Base-by-base conservation (phyloP, 1,140 invertebrate species). In the Odontomachus brunneus region DNA sequence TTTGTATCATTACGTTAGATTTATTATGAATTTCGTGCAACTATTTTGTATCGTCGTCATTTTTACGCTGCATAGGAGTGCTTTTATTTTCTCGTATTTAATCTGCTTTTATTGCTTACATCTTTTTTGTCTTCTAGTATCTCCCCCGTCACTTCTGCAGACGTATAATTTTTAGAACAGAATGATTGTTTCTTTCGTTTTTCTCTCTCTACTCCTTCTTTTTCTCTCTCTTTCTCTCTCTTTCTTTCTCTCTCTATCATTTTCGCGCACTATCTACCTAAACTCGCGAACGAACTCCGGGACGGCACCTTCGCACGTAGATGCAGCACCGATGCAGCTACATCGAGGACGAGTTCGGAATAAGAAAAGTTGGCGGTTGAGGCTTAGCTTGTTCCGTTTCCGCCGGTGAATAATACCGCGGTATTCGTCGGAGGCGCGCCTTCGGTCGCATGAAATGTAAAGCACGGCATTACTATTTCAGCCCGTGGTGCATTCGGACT, bases 361-460 rank as follows among this genome's bases (percentile, higher is more conserved):
- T 88, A 84, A 88, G 87, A 88, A 88, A 88, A 87, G 81, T 87
- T 84, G 67, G 19, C 19, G 72, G 71, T 65, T 49, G 66, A 69
- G 86, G 85, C 73, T 80, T 67, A 83, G 59, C 60, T 78, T 55
- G 72, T 66, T 80, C 72, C 33, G 65, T 71, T 75, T 69, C 84
- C 44, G 67, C 17, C 65, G 49, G 48, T 84, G 86, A 88, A 88
- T 88, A 88, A 88, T 88, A 88, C 53, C 69, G 84, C 33, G 48
- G 53, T 57, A 76, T 84, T 83, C 82, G 69, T 22, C 49, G 48
- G 29, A 48, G 63, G 44, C 24, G 29, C 53, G 71, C 60, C 67
- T 80, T 87, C 85, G 66, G 72, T 75, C 76, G 67, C 87, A 80
- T 65, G 66, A 88, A 88, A 88, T 83, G 87, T 88, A 88, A 88